Base-by-base conservation (phyloP, 2,113 vertebrate genomes). In the Coptodon bakossiorum region DNA sequence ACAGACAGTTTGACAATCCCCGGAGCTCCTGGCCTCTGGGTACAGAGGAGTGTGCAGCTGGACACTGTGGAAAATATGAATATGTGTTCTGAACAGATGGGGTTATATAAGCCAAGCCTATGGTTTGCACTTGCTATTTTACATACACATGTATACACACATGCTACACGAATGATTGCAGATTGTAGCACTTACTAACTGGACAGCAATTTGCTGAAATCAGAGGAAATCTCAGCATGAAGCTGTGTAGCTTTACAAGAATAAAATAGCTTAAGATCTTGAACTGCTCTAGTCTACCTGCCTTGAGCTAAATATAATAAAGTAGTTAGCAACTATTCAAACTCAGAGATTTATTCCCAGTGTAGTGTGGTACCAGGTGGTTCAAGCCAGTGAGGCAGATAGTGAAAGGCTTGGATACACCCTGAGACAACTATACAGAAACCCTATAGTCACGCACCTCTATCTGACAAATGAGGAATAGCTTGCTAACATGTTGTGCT, bases 341-440 rank as follows among this genome's bases (percentile, higher is more conserved):
- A 93, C 80, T 78, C 83, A 85, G 16, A 80, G 84, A 84, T 85
- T 81, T 86, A 87, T 92, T 93, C 89, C 86, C 85, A 85, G 85
- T 81, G 66, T 76, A 57, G 76, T 81, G 85, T 88, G 89, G 71
- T 82, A 90, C 90, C 84, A 86, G 84, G 84, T 82, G 88, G 89
- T 86, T 90, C 71, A 88, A 80, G 73, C 34, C 56, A 88, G 80
- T 50, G 83, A 91, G 89, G 59, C 93, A 94, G 90, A 93, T 87
- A 93, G 83, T 85, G 48, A 86, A 85, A 89, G 85, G 73, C 85
- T 88, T 71, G 78, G 80, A 85, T 76, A 79, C 38, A 81, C 61
- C 53, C 61, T 66, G 83, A 84, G 73, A 88, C 89, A 81, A 43
- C 27, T 89, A 54, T 43, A 82, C 63, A 71, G 59, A 84, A 94